Base-by-base conservation (phyloP, 2,113 vertebrate genomes). In the Micronisus gabar region DNA sequence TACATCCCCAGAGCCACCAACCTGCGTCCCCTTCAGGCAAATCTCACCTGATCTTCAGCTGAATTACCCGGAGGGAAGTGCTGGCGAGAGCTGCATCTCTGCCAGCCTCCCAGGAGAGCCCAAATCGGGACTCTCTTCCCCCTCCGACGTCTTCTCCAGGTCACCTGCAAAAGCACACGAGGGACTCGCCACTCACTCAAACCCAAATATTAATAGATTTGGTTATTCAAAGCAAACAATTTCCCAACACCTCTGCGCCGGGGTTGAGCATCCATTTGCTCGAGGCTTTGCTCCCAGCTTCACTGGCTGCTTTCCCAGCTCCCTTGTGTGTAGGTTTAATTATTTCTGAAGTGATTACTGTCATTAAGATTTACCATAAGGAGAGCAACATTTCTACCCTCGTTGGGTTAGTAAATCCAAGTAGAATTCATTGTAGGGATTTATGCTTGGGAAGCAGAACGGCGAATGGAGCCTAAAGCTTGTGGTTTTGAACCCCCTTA, bases 81-180 rank as follows among this genome's bases (percentile, higher is more conserved):
- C 23, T 3, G 21, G 52, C 0, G 15, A 36, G 20, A 15, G 62
- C 78, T 23, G 40, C 41, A 3, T 9, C 63, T 23, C 62, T 45
- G 50, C 32, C 4, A 3, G 22, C n/a, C 3, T 16, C 76, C 76
- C 48, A 21, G 38, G 11, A 55, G 45, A 71, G 19, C 62, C 63
- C 50, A 11, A 7, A 22, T 1, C 3, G 14, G 45, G 30, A 36
- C 43, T n/a, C n/a, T 13, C 13, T 4, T 7, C 43, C 53, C 22
- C 14, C 19, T 1, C 53, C 10, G 9, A 5, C 0, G 8, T 13
- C 53, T 13, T 6, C 41, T 13, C 23, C n/a, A 6, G 8, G 34
- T 7, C 43, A 13, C 32, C 38, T 11, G 2, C 30, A 14, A 23
- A 23, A 25, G 11, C 23, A 7, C 19, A 1, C 2, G 6, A 30